Percentiles rank a stretch among this genome's conserved stretches.
These are phyloP conservation scores for Gallinago undulata DNA, from an alignment of 2,113 vertebrate genomes.

Conservation along the genomic window DNA sequence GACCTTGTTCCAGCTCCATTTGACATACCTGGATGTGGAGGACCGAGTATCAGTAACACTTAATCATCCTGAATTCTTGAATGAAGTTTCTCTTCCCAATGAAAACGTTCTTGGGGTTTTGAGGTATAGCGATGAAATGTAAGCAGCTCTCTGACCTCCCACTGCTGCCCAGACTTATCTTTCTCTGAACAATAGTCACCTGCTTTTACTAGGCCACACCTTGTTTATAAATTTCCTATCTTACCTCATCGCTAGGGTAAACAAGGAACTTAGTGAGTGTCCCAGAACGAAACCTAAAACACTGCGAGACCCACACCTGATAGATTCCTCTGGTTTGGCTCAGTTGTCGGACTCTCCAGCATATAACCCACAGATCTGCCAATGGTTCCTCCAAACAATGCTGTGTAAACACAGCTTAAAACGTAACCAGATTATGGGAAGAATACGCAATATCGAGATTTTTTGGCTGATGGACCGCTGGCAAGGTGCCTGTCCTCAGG, in stretches of 20 bases:
- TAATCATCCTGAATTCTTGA: slow-evolving; percentile 61
- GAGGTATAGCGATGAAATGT: slow-evolving; percentile 52
- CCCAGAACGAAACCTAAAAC: neutral
- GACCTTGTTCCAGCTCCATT: slow-evolving; percentile 62
- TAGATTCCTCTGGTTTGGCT: neutral
- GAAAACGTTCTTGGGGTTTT: slow-evolving; percentile 70
- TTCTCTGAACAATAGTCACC: neutral
- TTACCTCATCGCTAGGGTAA: neutral
- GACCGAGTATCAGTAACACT: slow-evolving; percentile 61
- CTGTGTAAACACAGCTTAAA: neutral
- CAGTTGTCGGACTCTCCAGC: neutral
- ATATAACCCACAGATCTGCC: neutral
- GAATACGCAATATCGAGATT: neutral
- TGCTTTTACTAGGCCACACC: slow-evolving; percentile 7
- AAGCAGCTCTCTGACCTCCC: neutral
- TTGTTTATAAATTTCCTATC: neutral
- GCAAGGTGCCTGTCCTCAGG: neutral
- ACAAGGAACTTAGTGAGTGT: neutral
- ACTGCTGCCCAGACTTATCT: neutral
- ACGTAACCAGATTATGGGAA: neutral
- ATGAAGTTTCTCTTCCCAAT: slow-evolving; percentile 64
- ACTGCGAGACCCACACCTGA: neutral
- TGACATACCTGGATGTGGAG: slow-evolving; percentile 37
- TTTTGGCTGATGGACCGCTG: neutral
- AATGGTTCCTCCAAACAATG: neutral